Base-by-base conservation (phyloP, 2,113 vertebrate genomes). In the Larimichthys crocea region DNA sequence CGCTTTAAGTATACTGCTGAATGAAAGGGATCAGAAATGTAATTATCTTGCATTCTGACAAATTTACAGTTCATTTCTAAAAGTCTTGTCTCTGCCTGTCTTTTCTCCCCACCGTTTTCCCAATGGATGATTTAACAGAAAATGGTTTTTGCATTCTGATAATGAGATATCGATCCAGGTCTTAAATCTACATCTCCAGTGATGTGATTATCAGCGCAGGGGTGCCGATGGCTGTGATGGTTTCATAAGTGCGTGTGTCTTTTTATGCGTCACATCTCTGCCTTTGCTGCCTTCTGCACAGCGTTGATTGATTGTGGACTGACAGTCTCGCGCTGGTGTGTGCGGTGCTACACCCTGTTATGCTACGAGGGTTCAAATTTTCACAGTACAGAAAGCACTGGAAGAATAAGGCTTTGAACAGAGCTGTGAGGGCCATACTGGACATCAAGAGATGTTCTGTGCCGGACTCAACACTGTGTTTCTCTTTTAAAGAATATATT, bases 81-180 rank as follows among this genome's bases (percentile, higher is more conserved):
- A 72, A 80, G 50, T 64, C 22, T 50, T 3, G 10, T 74, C 26
- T 65, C 35, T 3, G 2, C 40, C 17, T n/a, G 2, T n/a, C 76
- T 31, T 48, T 46, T 17, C 7, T 10, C 19, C 22, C 40, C 20
- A 52, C 40, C 70, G 5, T 64, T 60, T 76, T 55, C n/a, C 49
- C 15, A 10, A 52, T 42, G 60, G 81, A 80, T 49, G 42, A 84
- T 80, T 83, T 63, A 62, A 55, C 62, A 86, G 74, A 90, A 76
- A 78, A 52, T 35, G 12, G 8, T 64, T 90, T 89, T 86, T 90
- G 80, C 87, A 91, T 90, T 85, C 16, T 73, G 77, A 84, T 93
- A 90, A 92, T 89, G 71, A 86, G 79, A 80, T 92, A 92, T 91
- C 60, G 88, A 94, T 92, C 74, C 3, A 35, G 19, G 61, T 6